phyloP scores from a whole-genome alignment of 2,888 invertebrate genomes.

The Pseudoips prasinana region DNA sequence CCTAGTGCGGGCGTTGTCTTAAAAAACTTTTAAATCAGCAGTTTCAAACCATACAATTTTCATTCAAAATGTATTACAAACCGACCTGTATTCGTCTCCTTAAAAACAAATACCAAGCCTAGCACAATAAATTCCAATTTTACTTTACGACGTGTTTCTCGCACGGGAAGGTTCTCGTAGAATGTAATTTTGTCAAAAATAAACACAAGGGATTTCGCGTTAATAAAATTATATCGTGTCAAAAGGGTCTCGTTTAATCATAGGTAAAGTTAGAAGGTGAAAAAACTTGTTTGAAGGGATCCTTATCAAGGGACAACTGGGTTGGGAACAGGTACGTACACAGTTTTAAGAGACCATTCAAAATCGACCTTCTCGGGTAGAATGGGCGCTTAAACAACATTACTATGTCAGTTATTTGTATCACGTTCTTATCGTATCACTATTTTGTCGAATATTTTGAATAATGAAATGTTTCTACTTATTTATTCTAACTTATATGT shows the following conservation, averaged over 20 bases:
- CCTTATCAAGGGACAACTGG: slow-evolving; percentile 6
- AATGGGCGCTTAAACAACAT: no score
- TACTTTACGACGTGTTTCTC: background rate
- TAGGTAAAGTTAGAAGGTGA: slow-evolving; percentile 17
- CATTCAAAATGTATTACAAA: no score
- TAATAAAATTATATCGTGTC: slow-evolving; percentile 1
- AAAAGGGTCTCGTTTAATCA: slow-evolving; percentile 12
- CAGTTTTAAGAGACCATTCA: slow-evolving; percentile 20
- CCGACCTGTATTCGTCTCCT: no score
- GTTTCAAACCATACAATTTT: no score
- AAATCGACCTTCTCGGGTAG: slow-evolving; percentile 6
- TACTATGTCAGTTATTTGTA: no score
- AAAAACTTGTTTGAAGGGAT: slow-evolving; percentile 18
- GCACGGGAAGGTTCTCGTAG: background rate
- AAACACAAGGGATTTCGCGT: background rate
- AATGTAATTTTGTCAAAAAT: slow-evolving; percentile 4
- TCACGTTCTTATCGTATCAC: no score
- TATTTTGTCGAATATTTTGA: no score
- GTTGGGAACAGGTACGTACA: slow-evolving; percentile 8
- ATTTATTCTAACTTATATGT: no score
- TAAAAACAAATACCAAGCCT: no score
- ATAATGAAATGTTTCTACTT: no score
- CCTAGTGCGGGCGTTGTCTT: no score
- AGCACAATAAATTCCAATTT: slow-evolving; percentile 3
- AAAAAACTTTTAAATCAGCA: no score